Evolutionary conservation across 2,888 invertebrate species (phyloP).

Genomic region (Lacanobia oleracea): DNA sequence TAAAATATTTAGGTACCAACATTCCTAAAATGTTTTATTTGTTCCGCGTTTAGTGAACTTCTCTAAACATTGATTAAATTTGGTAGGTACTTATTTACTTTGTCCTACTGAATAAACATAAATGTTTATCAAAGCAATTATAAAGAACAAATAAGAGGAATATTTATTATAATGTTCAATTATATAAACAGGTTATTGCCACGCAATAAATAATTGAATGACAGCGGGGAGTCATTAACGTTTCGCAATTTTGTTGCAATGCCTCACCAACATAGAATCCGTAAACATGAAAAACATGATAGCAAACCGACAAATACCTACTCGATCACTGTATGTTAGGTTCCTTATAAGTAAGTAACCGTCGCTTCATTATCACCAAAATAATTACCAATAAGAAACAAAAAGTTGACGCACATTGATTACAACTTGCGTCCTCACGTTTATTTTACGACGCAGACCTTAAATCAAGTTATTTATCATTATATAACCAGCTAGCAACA

Average conservation of each 20-base stretch:
- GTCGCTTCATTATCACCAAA: constrained; percentile 13
- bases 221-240: not conserved
- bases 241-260: constrained; percentile 40
- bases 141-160: constrained; percentile 49
- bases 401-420: constrained; percentile 54
- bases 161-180: constrained; percentile 59
- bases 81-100: constrained; percentile 11
- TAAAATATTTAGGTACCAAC: constrained; percentile 27
- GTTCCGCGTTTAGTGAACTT: constrained; percentile 43
- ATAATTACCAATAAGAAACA: constrained; percentile 21
- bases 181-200: constrained; percentile 52
- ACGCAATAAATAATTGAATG: constrained; percentile 45
- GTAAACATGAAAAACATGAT: not conserved
- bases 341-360: not conserved
- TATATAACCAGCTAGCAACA: constrained; percentile 58
- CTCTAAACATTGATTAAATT: constrained; percentile 30
- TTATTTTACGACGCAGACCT: constrained; percentile 40
- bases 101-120: constrained; percentile 30
- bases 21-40: constrained; percentile 13
- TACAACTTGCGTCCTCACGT: constrained; percentile 40
- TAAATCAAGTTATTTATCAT: constrained; percentile 37
- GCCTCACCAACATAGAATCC: not conserved
- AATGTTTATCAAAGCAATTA: constrained; percentile 53
- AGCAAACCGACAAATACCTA: not conserved
- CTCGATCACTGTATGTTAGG: not conserved